Percentiles rank a stretch among this genome's conserved stretches.
Evolutionary conservation across 1,140 invertebrate genomes (phyloP).

Genomic region (Scylla paramamosain): DNA sequence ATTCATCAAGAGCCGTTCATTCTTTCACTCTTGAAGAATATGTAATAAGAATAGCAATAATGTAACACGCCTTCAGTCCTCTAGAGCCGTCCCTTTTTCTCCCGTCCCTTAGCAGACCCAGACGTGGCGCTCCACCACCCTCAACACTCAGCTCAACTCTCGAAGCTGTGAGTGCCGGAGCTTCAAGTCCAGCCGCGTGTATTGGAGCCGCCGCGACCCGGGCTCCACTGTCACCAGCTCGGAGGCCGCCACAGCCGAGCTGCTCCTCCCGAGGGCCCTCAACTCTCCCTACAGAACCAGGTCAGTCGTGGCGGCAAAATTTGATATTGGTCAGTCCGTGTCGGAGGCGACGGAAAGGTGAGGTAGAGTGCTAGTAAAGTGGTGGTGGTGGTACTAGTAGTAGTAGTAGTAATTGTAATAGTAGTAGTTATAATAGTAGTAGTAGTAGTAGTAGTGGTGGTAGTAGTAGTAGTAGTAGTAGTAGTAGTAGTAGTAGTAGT

Average conservation of each 20-base stretch:
- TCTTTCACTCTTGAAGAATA: too few relatives aligned
- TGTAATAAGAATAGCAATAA: too few relatives aligned
- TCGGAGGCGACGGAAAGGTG: background rate
- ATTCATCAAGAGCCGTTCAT: too few relatives aligned
- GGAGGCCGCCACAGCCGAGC: conserved; percentile 50
- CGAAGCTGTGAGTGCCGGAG: conserved; percentile 57
- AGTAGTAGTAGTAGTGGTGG: too few relatives aligned
- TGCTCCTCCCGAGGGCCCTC: conserved; percentile 52
- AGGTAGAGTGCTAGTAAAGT: too few relatives aligned
- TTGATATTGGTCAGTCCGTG: background rate
- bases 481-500: too few relatives aligned
- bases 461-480: too few relatives aligned
- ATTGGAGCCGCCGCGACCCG: conserved; percentile 49
- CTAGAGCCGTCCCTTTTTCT: background rate
- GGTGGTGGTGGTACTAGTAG: too few relatives aligned
- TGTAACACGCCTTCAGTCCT: too few relatives aligned
- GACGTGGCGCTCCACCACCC: conserved; percentile 66
- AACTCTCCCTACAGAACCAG: conserved; percentile 60
- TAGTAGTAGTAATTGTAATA: too few relatives aligned
- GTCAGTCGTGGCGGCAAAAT: conserved; percentile 38
- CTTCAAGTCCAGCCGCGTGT: conserved; percentile 60
- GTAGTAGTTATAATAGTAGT: too few relatives aligned
- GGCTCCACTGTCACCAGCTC: conserved; percentile 47
- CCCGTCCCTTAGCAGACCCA: conserved; percentile 27
- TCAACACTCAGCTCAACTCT: conserved; percentile 67